Evolutionary conservation across 2,113 vertebrate species (phyloP).

Genomic region (Scopus umbretta): DNA sequence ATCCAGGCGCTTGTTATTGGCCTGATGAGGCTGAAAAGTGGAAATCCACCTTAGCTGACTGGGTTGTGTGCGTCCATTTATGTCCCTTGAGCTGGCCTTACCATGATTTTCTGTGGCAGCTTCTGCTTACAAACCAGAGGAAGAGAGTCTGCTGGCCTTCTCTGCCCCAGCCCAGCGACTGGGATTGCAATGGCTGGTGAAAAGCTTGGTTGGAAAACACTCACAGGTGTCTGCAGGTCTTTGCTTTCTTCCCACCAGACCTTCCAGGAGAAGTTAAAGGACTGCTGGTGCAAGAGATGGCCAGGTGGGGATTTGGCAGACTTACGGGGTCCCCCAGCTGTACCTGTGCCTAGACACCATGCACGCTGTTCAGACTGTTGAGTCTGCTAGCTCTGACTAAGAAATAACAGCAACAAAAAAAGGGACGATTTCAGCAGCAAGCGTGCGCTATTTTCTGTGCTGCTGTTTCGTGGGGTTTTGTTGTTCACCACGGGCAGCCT

Average conservation of each 20-base stretch:
- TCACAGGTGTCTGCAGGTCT: not conserved
- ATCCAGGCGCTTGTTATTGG: fast-evolving
- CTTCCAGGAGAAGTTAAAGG: not conserved
- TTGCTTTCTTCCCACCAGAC: not conserved
- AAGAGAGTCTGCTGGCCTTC: not conserved
- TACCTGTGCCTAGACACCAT: not conserved
- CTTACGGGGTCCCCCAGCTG: fast-evolving
- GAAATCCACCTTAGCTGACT: not conserved
- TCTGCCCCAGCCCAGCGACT: too few species aligned
- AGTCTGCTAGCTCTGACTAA: not conserved
- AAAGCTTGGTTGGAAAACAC: not conserved
- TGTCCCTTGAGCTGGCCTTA: not conserved
- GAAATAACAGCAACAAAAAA: not conserved
- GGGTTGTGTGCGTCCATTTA: not conserved
- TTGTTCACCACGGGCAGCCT: not conserved
- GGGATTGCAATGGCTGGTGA: not conserved
- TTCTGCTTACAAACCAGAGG: not conserved
- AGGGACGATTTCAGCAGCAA: not conserved
- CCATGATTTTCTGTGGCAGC: too few species aligned
- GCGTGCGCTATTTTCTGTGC: not conserved
- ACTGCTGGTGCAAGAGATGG: fast-evolving
- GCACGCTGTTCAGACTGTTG: not conserved
- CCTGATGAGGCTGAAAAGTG: not conserved
- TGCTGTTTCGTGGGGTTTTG: not conserved
- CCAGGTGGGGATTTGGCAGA: too few species aligned